A percentile compares a stretch with the other conserved stretches of the same genome.
Conservation (phyloP, 35 echinoderm and acorn worm species). For the Lytechinus pictus region DNA sequence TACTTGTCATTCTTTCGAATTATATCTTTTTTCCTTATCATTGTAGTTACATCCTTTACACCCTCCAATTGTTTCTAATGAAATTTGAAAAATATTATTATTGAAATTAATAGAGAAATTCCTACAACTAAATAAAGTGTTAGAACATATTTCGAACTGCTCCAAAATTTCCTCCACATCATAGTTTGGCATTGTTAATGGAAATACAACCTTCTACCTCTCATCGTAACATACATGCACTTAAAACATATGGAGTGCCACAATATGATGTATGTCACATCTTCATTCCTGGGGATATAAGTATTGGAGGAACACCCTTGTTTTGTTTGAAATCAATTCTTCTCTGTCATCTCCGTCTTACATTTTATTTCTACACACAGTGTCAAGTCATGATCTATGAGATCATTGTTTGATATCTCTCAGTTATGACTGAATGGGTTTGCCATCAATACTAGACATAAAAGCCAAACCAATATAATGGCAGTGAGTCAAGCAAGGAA, state of each 20-base stretch:
- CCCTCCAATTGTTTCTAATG: no score
- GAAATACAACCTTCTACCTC: not conserved
- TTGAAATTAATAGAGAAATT: no score
- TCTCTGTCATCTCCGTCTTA: not conserved
- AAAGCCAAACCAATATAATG: no score
- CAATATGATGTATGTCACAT: not conserved
- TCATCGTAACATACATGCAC: not conserved
- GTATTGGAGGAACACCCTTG: not conserved
- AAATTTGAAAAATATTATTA: no score
- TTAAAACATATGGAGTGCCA: not conserved
- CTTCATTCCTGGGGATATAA: not conserved
- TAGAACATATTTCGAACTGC: no score
- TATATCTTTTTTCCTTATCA: no score
- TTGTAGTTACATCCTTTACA: no score
- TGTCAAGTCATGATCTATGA: not conserved
- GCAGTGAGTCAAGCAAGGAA: no score
- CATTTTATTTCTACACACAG: not conserved
- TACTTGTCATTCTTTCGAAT: no score
- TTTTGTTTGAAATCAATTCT: not conserved
- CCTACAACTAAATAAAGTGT: no score
- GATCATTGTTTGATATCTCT: not conserved
- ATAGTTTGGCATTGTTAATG: not conserved
- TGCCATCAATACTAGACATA: no score
- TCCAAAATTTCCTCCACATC: no score
- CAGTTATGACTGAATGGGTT: not conserved